A percentile compares a stretch with the other conserved stretches of the same genome.
phyloP scores from a whole-genome alignment of 2,797 vertebrate genomes.

The Anguilla anguilla region DNA sequence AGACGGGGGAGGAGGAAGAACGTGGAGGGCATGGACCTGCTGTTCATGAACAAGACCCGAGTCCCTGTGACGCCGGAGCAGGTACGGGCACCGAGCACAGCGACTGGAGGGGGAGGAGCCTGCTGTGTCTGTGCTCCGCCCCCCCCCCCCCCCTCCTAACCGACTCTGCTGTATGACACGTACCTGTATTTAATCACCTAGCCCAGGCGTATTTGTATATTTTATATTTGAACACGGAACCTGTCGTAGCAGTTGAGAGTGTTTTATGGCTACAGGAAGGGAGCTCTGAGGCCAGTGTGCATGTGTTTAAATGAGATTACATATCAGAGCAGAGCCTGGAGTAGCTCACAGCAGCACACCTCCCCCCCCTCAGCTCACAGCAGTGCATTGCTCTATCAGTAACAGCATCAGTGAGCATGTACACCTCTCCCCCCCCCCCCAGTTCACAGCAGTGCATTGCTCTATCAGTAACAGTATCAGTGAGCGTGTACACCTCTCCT shows the following conservation, averaged over 20 bases:
- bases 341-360: neutral
- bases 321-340: neutral
- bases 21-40: constrained; percentile 91
- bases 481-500: neutral
- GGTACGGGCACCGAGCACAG: constrained; percentile 67
- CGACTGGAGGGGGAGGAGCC: neutral
- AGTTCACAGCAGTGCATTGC: too few species aligned
- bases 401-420: too few species aligned
- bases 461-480: too few species aligned
- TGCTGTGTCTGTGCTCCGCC: neutral
- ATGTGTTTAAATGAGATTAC: neutral
- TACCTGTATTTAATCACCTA: neutral
- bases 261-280: constrained; percentile 13
- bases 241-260: neutral
- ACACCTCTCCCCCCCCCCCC: too few species aligned
- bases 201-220: neutral
- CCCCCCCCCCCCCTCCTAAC: neutral
- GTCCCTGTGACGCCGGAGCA: constrained; percentile 75
- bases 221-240: neutral
- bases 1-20: constrained; percentile 94
- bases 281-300: neutral
- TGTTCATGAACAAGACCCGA: constrained; percentile 86
- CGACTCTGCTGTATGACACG: neutral
- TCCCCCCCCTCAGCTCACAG: too few species aligned
- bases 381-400: neutral